A percentile compares a stretch with the other conserved stretches of the same genome.
Evolutionary conservation across 2,113 vertebrate species (phyloP).

Genomic region (Limnothrissa miodon): DNA sequence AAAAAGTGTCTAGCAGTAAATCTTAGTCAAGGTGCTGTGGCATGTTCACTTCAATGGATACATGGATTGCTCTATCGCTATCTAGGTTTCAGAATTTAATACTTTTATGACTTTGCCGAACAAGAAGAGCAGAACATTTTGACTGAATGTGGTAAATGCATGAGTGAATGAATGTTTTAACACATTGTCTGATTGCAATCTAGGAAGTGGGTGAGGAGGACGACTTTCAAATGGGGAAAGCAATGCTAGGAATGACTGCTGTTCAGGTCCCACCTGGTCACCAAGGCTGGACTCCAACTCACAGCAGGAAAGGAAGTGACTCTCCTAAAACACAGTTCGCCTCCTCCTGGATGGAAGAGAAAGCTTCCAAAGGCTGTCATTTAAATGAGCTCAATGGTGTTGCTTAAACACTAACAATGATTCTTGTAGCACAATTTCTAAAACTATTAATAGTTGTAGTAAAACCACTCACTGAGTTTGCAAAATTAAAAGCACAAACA

Average conservation of each 20-base stretch:
- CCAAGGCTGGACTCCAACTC: constrained; percentile 66
- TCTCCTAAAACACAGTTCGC: constrained; percentile 63
- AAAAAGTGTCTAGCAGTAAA: background rate
- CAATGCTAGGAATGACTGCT: constrained; percentile 43
- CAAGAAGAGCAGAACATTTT: background rate
- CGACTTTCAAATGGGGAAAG: constrained; percentile 33
- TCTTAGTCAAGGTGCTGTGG: background rate
- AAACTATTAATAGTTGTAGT: too few species aligned
- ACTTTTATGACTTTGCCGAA: background rate
- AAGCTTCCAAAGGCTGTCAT: constrained; percentile 59
- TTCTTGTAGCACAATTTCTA: too few species aligned
- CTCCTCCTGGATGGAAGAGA: constrained; percentile 73
- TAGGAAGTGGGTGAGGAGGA: background rate
- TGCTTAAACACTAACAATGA: too few species aligned
- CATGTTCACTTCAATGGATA: constrained; percentile 8
- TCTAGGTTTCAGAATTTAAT: background rate
- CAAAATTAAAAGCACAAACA: too few species aligned
- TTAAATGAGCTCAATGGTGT: constrained; percentile 62
- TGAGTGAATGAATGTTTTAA: background rate
- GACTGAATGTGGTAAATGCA: background rate
- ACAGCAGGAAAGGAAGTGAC: constrained; percentile 72
- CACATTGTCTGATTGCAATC: background rate
- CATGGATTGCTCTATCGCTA: background rate
- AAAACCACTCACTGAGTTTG: too few species aligned
- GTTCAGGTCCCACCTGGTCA: constrained; percentile 54